Base-by-base conservation (phyloP, 2,113 vertebrate species). In the Phalacrocorax aristotelis region DNA sequence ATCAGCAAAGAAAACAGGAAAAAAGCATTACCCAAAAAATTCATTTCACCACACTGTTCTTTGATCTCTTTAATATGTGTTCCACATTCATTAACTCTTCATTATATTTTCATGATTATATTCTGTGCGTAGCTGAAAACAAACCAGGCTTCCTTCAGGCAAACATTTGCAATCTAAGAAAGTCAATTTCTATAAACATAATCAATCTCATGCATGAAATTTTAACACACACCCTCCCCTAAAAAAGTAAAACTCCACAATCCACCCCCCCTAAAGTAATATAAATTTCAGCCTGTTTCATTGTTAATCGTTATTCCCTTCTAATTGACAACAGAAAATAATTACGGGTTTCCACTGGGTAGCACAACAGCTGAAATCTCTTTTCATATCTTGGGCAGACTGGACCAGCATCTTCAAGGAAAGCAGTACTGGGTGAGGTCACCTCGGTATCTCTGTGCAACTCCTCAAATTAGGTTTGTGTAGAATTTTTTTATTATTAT, bases 21-120 rank as follows among this genome's bases (percentile, higher is more conserved):
- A 96, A 94, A 91, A 70, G 52, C 9, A 77, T 86, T 30, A 90
- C 54, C 83, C 5, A 0, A 94, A 97, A 96, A 97, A 94, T 96
- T 93, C 82, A 90, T 96, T 94, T 96, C 72, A 90, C 68, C 58
- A 92, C 20, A 68, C 71, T 94, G 11, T 91, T 96, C 40, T 97
- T 96, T 98, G 81, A 95, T 97, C 94, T 86, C 64, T 66, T 82
- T 95, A 97, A 97, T 87, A 80, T 14, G 65, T 61, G 5, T 32
- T 72, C 87, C 83, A 87, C 70, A 95, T 95, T 97, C 86, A 97
- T 98, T 98, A 98, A 97, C 64, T 97, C 86, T 94, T 96, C 83
- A 96, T 96, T 97, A 89, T 92, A 96, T 98, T 98, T 98, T 97
- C 96, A 97, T 96, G 20, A 96, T 91, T 97, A 84, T 95, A 95